Base-by-base conservation (phyloP, 2,888 invertebrate genomes). In the Lycophotia porphyrea region DNA sequence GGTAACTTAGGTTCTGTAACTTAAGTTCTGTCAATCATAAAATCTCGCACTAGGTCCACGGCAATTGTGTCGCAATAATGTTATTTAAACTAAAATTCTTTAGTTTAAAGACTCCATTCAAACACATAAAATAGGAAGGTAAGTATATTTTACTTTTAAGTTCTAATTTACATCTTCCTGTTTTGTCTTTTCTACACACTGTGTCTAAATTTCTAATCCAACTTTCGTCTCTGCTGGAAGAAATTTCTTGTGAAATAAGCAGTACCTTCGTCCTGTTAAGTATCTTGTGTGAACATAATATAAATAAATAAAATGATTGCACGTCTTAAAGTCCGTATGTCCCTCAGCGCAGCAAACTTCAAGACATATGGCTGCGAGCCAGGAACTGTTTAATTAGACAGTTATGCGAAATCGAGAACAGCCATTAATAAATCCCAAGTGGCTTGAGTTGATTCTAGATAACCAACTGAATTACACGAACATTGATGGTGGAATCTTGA, bases 361-460 rank as follows among this genome's bases (percentile, higher is more conserved):
- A 83, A 86, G 85, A 89, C 87, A 84, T 77, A 88, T 86, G 81
- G 87, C 91, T 87, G 81, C 27, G 60, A 88, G 90, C 87, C 86
- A 88, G 87, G 85, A 84, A 84, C 81, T 80, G 80, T 89, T 90
- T 91, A 90, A 91, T 90, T 90, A 89, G 90, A 89, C 89, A 87
- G 89, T 91, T 91, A 91, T 90, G 86, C 84, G 87, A 88, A 91
- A 91, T 89, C 81, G 88, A 89, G 88, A 85, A 78, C 66, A 82
- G 67, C 84, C 87, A 88, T 89, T 88, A 88, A 88, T 87, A 86
- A 81, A 76, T 87, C 83, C 81, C 77, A 74, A 75, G 74, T 63
- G 67, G 73, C 73, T 60, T 65, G 65, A 73, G 71, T 72, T 78
- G 80, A 81, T 80, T 86, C 78, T 73, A 75, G 74, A 69, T 64